Evolutionary conservation across 2,797 vertebrate genomes (phyloP), one percentile per base, ranked within the genome.

Genomic region (Malurus splendens): DNA sequence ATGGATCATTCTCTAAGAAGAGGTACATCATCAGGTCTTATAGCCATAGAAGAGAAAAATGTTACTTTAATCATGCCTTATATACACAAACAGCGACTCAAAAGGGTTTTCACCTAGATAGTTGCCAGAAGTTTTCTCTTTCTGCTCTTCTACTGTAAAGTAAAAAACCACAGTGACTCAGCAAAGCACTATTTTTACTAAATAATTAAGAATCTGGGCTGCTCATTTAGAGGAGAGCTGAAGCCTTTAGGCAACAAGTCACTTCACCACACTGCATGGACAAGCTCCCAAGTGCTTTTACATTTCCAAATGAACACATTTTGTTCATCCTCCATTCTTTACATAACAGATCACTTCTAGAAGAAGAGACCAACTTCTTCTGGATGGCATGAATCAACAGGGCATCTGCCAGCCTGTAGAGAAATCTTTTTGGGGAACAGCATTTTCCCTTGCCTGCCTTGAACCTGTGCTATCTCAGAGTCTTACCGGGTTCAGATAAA

Each of bases 401-500:
- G 24, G 50, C 39, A 64, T 71, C 74, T 86, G 42, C 72, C 60
- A 82, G 60, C 12, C 28, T 68, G n/a, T 10, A 44, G n/a, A 78
- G 33, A 62, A 92, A 74, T 68, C 16, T 22, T 70, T 92, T 11
- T 52, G 44, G 32, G 72, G 45, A 76, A 47, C 85, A 82, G 18
- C 44, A 48, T 71, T 82, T 66, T 91, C 62, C 59, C 56, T 94
- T 78, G 72, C 77, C 85, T 67, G 64, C 92, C 55, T 4, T 78
- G 76, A 88, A 67, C 45, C 48, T 9, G 0, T 82, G 78, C 41
- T 94, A 67, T 79, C 73, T 64, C 45, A 71, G 33, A 83, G 36
- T 61, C 47, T 79, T 79, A 90, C 10, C 17, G 22, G 22, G 70
- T 88, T 87, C 57, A 90, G 90, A 48, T 91, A 82, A 90, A 86